These are phyloP conservation scores for Parnassius orleans DNA, from an alignment of 2,888 invertebrate species.

Conservation along the genomic window DNA sequence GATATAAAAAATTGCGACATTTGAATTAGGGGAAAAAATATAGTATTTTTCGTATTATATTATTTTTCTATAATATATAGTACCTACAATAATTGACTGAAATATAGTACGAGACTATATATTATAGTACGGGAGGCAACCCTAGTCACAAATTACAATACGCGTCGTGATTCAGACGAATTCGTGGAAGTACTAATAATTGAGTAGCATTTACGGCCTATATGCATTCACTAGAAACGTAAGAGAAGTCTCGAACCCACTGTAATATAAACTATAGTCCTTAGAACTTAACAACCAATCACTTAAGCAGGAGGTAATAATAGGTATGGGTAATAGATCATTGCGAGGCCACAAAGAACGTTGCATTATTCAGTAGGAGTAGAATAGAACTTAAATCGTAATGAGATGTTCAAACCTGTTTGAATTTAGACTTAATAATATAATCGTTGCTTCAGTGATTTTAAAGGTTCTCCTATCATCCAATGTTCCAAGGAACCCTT, in stretches of 20 bases:
- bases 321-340: background rate
- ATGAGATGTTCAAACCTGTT: background rate
- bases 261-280: slow-evolving; percentile 10
- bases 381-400: slow-evolving; percentile 6
- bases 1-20: too few relatives aligned
- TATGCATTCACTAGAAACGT: background rate
- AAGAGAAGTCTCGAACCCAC: slow-evolving; percentile 4
- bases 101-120: too few relatives aligned
- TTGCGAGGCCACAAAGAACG: background rate
- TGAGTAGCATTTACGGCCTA: background rate
- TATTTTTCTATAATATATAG: too few relatives aligned
- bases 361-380: slow-evolving; percentile 8
- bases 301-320: too few relatives aligned
- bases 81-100: too few relatives aligned
- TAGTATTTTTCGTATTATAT: too few relatives aligned
- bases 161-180: slow-evolving; percentile 9
- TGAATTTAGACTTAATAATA: background rate
- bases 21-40: too few relatives aligned
- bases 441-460: too few relatives aligned
- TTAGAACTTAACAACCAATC: background rate
- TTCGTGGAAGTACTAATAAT: slow-evolving; percentile 1
- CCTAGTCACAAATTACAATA: slow-evolving; percentile 10
- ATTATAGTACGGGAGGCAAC: too few relatives aligned
- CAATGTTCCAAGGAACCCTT: too few relatives aligned
- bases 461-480: too few relatives aligned